A percentile compares a stretch with the other conserved stretches of the same genome.
Evolutionary conservation across 2,888 invertebrate genomes (phyloP).

Genomic region (Amaurobius ferox): DNA sequence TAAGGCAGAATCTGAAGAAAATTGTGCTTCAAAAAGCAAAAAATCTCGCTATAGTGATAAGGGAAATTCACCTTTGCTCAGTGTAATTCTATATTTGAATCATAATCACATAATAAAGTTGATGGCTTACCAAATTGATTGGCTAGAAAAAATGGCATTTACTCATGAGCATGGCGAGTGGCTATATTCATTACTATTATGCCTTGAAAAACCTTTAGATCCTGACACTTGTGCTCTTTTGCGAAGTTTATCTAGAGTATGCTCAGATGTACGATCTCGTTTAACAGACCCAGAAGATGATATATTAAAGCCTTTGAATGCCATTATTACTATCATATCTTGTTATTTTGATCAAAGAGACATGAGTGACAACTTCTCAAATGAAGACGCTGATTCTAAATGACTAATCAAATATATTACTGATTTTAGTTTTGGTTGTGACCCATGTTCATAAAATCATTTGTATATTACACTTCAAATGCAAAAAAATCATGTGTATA

Average conservation of each 20-base stretch:
- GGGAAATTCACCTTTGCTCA: slow-evolving; percentile 25
- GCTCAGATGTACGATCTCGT: slow-evolving; percentile 78
- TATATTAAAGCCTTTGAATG: slow-evolving; percentile 81
- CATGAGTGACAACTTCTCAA: slow-evolving; percentile 81
- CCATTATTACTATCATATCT: slow-evolving; percentile 86
- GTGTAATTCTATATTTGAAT: slow-evolving; percentile 26
- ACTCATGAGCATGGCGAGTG: slow-evolving; percentile 81
- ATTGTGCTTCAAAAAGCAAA: not conserved
- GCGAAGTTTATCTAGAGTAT: slow-evolving; percentile 83
- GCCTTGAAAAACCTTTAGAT: slow-evolving; percentile 83
- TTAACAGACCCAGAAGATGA: slow-evolving; percentile 75
- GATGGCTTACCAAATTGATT: slow-evolving; percentile 26
- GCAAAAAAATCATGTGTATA: too few relatives aligned
- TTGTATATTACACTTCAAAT: too few relatives aligned
- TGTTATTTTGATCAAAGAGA: slow-evolving; percentile 87
- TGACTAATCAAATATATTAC: too few relatives aligned
- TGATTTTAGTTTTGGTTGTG: too few relatives aligned
- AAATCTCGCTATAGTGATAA: not conserved
- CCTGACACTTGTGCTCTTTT: slow-evolving; percentile 84
- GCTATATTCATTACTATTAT: slow-evolving; percentile 84
- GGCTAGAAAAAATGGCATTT: slow-evolving; percentile 31
- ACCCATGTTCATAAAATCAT: too few relatives aligned
- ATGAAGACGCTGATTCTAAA: too few relatives aligned
- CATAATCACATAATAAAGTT: slow-evolving; percentile 14
- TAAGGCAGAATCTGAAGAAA: not conserved